Evolutionary conservation across 1,140 invertebrate genomes (phyloP), one percentile per base, ranked within the genome.

Genomic region (Xylocopa sonorina): DNA sequence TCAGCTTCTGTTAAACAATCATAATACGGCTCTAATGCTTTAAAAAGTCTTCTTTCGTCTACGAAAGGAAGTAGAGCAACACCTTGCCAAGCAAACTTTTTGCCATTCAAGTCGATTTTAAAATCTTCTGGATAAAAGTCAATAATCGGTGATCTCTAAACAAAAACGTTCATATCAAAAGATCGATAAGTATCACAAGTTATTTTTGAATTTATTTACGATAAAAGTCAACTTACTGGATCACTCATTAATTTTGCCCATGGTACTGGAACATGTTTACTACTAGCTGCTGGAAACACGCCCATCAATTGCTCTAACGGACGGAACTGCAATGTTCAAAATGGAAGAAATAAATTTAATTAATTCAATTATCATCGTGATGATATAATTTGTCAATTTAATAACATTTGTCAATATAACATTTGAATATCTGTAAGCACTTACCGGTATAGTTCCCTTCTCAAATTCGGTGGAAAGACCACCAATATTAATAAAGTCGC

Each of bases 121-220:
- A 99, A 99, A 90, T 99, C 98, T 90, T 96, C 96, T 0, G 99
- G 99, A 94, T 99, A 99, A 93, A 99, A 99, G 93, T 99, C 99
- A 83, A 99, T 99, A 58, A 99, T 99, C 0, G 97, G 92, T 0
- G 99, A 99, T 85, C 96, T 95, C 96, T 97, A 86, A 24, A 92
- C 7, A 5, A 92, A 67, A 48, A 81, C n/a, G n/a, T 53, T 62
- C 14, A 29, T 0, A 64, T 63, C 0, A 38, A 55, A 50, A 38
- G 12, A 18, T 50, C 12, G 21, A 46, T 53, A 27, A 69, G 12
- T 67, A 34, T 58, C 21, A 9, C 6, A 10, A 24, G 5, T 27
- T 32, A 38, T n/a, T 51, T 50, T 38, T 24, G 9, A n/a, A 29
- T 66, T 41, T 18, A 6, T 12, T 14, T 18, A 46, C 14, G 9